phyloP scores from a whole-genome alignment of 2,888 invertebrate species.

The Petrolisthes cinctipes region DNA sequence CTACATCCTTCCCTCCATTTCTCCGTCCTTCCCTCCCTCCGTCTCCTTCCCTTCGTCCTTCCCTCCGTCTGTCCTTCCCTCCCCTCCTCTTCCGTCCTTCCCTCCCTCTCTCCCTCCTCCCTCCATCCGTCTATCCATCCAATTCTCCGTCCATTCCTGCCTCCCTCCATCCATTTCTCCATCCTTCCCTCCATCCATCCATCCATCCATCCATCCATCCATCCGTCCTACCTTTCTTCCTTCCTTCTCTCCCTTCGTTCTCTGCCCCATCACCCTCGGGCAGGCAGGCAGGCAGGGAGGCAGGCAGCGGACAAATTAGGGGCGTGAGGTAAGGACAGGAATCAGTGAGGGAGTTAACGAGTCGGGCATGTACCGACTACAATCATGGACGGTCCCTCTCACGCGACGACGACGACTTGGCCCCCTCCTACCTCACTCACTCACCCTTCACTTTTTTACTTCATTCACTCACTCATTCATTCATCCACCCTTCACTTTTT shows the following conservation, averaged over 20 bases:
- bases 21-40: not conserved
- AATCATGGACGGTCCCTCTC: no score
- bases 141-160: no score
- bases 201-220: not conserved
- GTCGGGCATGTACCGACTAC: no score
- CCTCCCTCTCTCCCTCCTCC: not conserved
- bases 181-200: not conserved
- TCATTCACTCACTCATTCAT: not conserved
- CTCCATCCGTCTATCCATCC: no score
- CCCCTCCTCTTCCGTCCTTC: conserved; percentile 3
- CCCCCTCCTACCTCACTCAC: no score
- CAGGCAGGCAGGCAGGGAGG: not conserved
- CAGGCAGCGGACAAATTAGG: not conserved
- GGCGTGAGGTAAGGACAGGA: not conserved
- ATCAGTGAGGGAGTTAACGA: not conserved
- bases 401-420: no score
- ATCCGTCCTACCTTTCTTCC: not conserved
- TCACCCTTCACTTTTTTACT: not conserved
- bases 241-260: not conserved
- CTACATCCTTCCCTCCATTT: not conserved
- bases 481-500: not conserved
- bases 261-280: not conserved
- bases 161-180: not conserved
- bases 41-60: not conserved
- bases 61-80: no score